Evolutionary conservation across 2,113 vertebrate genomes (phyloP), one percentile per base, ranked within the genome.

Genomic region (Sialia sialis): DNA sequence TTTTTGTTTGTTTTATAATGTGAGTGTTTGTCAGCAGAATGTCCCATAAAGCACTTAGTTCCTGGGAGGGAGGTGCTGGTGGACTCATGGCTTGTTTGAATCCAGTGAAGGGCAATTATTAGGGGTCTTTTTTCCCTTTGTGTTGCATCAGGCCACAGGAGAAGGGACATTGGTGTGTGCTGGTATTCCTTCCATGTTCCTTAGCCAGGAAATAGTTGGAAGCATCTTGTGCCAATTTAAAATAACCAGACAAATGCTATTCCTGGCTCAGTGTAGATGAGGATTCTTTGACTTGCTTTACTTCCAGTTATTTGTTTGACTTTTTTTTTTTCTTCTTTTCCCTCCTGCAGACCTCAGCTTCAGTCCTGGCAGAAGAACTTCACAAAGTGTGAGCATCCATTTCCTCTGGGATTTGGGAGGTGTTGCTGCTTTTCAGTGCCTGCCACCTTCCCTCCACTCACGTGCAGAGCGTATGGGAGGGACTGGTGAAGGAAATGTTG

Each of bases 301-400:
- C 62, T 95, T 84, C 87, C 96, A 93, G 87, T 78, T 82, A 5
- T 82, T 34, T 36, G 51, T 21, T 69, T 60, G 15, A 6, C 58
- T 44, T 10, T 44, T 51, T 58, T 93, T 56, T 67, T 94, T 82
- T 79, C 91, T 60, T 27, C 11, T 79, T 92, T 60, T 27, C 11
- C 16, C 27, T 86, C 93, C 43, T 97, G 79, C 79, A 98, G 97
- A 98, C 95, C 51, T 98, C 98, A 1, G 98, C 98, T 95, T 98
- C 98, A 95, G 99, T 98, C 94, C 98, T 99, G 96, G 98, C 99
- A 94, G 99, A 99, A 93, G 99, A 99, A 93, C 98, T 99, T 68
- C 99, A 99, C 96, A 99, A 99, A 98, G 98, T 99, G 99, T 99
- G 98, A 99, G 99, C 93, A 74, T 93, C 84, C 58, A 9, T 96